These are phyloP conservation scores for Drosophila bipectinata DNA, from an alignment of 1,140 invertebrate species.

Conservation along the genomic window DNA sequence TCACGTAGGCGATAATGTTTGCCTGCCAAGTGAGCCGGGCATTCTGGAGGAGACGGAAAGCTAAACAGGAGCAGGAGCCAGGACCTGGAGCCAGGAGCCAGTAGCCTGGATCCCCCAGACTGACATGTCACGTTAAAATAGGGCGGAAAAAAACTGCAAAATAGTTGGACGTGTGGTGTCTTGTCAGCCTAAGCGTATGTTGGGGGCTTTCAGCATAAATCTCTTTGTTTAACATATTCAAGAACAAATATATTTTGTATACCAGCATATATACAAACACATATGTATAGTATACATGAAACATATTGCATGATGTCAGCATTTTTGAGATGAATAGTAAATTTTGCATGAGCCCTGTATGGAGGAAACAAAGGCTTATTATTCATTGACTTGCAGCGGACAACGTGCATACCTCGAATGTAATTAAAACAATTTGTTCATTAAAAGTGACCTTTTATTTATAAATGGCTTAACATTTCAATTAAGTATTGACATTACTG, in stretches of 20 bases:
- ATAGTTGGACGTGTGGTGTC: conserved; percentile 69
- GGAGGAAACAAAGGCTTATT: conserved; percentile 19
- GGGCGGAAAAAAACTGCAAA: conserved; percentile 66
- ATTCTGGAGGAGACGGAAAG: background rate
- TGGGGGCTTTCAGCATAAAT: conserved; percentile 48
- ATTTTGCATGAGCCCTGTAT: background rate
- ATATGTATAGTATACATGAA: background rate
- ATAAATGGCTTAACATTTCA: conserved; percentile 67
- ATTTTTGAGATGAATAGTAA: conserved; percentile 9
- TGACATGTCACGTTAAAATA: conserved; percentile 62
- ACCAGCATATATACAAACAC: background rate
- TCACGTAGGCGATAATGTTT: conserved; percentile 83
- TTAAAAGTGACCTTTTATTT: conserved; percentile 75
- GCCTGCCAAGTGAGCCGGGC: conserved; percentile 65
- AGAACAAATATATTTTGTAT: conserved; percentile 26
- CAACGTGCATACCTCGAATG: conserved; percentile 24
- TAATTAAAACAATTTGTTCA: conserved; percentile 79
- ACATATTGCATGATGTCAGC: conserved; percentile 32
- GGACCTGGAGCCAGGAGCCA: background rate
- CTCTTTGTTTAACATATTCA: conserved; percentile 47
- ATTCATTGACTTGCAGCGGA: conserved; percentile 41
- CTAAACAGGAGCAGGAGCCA: conserved; percentile 4
- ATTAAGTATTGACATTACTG: conserved; percentile 73
- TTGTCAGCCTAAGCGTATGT: conserved; percentile 44
- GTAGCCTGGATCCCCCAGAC: conserved; percentile 5